Conservation (phyloP, 2,797 vertebrate species). For the Acridotheres tristis region DNA sequence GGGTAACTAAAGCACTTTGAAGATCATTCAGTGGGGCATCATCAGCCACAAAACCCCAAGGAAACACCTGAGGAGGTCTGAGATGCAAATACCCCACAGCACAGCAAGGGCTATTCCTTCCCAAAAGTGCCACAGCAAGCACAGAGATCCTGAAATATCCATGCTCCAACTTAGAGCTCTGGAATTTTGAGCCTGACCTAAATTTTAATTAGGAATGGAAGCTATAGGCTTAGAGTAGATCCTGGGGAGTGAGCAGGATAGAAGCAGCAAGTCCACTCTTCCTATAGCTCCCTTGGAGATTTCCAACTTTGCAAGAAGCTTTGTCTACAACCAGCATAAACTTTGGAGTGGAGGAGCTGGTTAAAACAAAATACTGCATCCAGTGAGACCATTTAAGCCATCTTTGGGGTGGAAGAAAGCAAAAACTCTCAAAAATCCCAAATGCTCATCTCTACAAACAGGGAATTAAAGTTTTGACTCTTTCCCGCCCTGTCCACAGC, state of each 20-base stretch:
- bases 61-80: neutral
- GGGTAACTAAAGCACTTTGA: neutral
- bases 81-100: neutral
- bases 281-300: rapidly evolving
- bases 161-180: neutral
- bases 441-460: neutral
- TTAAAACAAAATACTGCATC: neutral
- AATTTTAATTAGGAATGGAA: neutral
- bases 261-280: neutral
- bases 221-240: neutral
- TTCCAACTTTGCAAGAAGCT: neutral
- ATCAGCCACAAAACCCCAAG: rapidly evolving
- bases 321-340: rapidly evolving
- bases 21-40: neutral
- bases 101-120: neutral
- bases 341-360: neutral
- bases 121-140: neutral
- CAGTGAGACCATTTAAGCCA: neutral
- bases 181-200: neutral
- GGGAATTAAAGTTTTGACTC: neutral
- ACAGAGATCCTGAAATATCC: neutral
- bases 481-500: rapidly evolving
- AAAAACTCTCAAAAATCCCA: neutral
- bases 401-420: neutral
- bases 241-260: neutral